Base-by-base conservation (phyloP, 2,888 invertebrate species). In the Lysandra coridon region DNA sequence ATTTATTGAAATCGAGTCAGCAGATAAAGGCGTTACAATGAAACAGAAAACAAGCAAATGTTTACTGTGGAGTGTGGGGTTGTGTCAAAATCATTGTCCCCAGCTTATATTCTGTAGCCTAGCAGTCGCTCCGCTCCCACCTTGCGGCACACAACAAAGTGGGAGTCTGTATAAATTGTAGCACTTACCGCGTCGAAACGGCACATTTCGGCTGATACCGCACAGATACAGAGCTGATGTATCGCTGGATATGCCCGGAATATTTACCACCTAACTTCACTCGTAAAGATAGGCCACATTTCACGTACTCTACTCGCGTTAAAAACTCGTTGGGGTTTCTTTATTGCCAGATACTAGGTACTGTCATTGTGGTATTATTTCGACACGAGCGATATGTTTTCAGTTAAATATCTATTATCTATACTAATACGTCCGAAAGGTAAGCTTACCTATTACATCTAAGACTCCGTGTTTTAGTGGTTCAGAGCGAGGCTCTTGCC, bases 121-220 rank as follows among this genome's bases (percentile, higher is more conserved):
- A 23, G 23, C 23, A 23, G 23, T 23, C 81, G 79, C 82, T 79
- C 49, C 73, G 82, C 85, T 85, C 78, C 2, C 81, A 33, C 10
- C 82, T 86, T 85, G 82, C 2, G 80, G 86, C 87, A 82, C 62
- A 77, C 80, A 85, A 85, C 86, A 87, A 89, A 87, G 76, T 76
- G 53, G 76, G 76, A 76, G 89, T 90, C 88, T 90, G 87, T 87
- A 88, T 89, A 92, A 93, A 93, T 93, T 92, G 91, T 89, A 89
- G 91, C 88, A 89, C 89, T 91, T 90, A 87, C 89, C 87, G 87
- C 90, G 87, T 88, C 87, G 86, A 90, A 92, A 93, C 90, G 91
- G 92, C 93, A 92, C 93, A 92, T 93, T 93, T 91, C 87, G 90
- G 89, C 87, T 88, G 91, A 90, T 90, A 89, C 86, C 86, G 87